These are phyloP conservation scores for Dynastes tityus DNA, from an alignment of 2,888 invertebrate genomes.

Conservation along the genomic window DNA sequence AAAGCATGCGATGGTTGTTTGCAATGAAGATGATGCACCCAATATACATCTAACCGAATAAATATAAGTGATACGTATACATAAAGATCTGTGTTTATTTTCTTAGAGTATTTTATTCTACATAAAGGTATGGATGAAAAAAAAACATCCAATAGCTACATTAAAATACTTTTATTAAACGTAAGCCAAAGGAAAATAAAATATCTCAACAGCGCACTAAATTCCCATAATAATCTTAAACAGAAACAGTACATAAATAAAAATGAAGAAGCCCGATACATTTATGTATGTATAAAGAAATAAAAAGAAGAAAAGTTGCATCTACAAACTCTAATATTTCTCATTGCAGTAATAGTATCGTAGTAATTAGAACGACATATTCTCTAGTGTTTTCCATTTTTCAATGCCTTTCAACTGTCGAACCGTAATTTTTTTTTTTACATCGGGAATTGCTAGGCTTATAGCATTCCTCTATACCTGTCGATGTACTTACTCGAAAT, in stretches of 20 bases:
- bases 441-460: no score
- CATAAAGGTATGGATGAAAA: background rate
- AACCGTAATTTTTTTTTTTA: background rate
- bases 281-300: background rate
- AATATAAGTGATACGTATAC: no score
- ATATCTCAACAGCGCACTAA: slow-evolving; percentile 41
- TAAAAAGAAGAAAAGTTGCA: slow-evolving; percentile 13
- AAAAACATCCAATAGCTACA: slow-evolving; percentile 4
- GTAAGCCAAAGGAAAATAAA: slow-evolving; percentile 39
- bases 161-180: slow-evolving; percentile 46
- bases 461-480: no score
- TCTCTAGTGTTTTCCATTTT: no score
- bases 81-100: no score
- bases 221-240: slow-evolving; percentile 45
- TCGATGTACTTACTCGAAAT: no score
- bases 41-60: no score
- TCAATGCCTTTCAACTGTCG: no score
- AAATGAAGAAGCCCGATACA: slow-evolving; percentile 2
- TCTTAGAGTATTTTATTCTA: no score
- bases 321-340: slow-evolving; percentile 33
- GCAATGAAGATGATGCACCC: no score
- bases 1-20: no score
- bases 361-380: background rate
- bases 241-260: slow-evolving; percentile 25
- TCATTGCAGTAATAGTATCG: slow-evolving; percentile 12